phyloP scores from a whole-genome alignment of 2,113 vertebrate genomes.

The Pomatorhinus ruficollis region DNA sequence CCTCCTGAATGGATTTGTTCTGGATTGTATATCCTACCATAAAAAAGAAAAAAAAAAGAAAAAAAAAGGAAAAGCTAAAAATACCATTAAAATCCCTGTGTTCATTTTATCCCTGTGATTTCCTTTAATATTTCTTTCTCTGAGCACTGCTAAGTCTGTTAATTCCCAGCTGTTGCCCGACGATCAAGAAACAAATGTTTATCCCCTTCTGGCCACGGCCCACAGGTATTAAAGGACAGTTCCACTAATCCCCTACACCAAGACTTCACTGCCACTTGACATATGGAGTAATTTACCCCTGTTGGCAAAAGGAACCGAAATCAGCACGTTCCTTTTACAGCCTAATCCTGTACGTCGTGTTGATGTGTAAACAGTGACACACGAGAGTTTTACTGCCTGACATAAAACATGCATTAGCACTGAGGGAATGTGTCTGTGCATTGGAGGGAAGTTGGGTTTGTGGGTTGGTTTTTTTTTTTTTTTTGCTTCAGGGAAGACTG shows the following conservation, averaged over 20 bases:
- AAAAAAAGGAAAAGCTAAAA: neutral
- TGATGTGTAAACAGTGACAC: slow-evolving; percentile 6
- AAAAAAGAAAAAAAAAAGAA: neutral
- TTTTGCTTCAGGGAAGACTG: neutral
- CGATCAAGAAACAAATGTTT: neutral
- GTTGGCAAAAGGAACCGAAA: neutral
- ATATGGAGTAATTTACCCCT: slow-evolving; percentile 1
- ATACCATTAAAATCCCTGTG: neutral
- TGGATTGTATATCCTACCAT: neutral
- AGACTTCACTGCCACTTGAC: neutral
- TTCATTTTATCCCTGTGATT: neutral
- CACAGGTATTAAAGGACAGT: neutral
- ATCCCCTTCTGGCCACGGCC: neutral
- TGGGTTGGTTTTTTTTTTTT: neutral
- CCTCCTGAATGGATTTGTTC: neutral
- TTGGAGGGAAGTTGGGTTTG: neutral
- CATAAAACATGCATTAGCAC: neutral
- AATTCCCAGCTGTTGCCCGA: neutral
- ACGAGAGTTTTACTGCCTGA: neutral
- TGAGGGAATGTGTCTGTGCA: neutral
- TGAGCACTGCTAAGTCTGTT: neutral
- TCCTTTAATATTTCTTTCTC: neutral
- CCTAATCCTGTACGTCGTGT: neutral
- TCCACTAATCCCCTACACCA: neutral
- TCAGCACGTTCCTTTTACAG: neutral